phyloP scores from a whole-genome alignment of 2,888 invertebrate species.

The Phrixothrix hirtus region DNA sequence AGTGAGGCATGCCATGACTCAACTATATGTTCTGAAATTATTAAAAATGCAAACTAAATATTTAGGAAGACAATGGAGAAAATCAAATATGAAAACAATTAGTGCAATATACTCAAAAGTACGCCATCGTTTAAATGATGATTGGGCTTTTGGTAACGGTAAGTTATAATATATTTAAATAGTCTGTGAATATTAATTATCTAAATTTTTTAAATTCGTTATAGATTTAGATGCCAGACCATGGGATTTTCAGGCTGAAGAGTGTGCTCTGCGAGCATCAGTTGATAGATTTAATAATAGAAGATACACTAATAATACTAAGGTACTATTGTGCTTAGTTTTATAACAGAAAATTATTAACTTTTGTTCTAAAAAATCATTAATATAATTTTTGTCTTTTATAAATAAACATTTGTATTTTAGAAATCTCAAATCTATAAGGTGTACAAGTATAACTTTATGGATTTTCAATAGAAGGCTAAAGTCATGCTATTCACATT shows the following conservation, averaged over 20 bases:
- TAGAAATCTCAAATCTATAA: too few relatives aligned
- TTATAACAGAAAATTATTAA: too few relatives aligned
- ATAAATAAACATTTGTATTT: too few relatives aligned
- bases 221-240: conserved; percentile 92
- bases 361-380: too few relatives aligned
- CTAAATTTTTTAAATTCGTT: conserved; percentile 15
- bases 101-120: conserved; percentile 99
- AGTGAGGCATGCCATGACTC: conserved; percentile 95
- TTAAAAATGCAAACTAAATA: conserved; percentile 99
- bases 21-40: conserved; percentile 95
- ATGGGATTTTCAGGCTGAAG: conserved; percentile 98
- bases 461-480: too few relatives aligned
- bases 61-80: conserved; percentile 97
- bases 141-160: conserved; percentile 99
- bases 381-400: too few relatives aligned
- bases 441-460: too few relatives aligned
- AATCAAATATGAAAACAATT: conserved; percentile 99
- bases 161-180: conserved; percentile 33
- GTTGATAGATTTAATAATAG: conserved; percentile 96
- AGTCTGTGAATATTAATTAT: not conserved
- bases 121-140: conserved; percentile 94
- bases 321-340: too few relatives aligned
- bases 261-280: conserved; percentile 88
- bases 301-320: conserved; percentile 64
- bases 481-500: too few relatives aligned